Base-by-base conservation (phyloP, 2,888 invertebrate genomes). In the Brassicogethes aeneus region DNA sequence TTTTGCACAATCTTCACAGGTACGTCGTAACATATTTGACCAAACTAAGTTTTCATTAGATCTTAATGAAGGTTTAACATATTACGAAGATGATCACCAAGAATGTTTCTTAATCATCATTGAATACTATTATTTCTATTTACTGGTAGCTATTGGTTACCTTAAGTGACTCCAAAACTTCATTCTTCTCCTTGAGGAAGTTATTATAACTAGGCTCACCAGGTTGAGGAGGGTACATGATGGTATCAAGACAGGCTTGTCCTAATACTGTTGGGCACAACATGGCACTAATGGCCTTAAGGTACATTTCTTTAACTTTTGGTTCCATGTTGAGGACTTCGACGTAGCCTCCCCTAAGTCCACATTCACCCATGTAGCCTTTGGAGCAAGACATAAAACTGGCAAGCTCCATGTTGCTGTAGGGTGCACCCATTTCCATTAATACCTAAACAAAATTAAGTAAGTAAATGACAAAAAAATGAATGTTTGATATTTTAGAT, bases 311-410 rank as follows among this genome's bases (percentile, higher is more conserved):
- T 69, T 83, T 85, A 1, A 87, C 96, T 13, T 74, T 72, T 0
- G 89, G 81, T 47, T 88, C 82, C 66, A 99, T 65, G 67, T 96
- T 95, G 23, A 90, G 65, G 2, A 95, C 77, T 73, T 99, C 99
- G 59, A 82, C 80, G 70, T 95, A 99, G 12, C 96, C 99, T 35
- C 95, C 96, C 45, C 96, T 81, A 52, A 94, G 79, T 38, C 97
- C 97, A 68, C 96, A 97, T 69, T 96, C 96, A 43, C 85, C 90
- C 78, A 86, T 82, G 68, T 82, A 91, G n/a, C 90, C 97, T 76
- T 99, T 99, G 17, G 93, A 94, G 40, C 86, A 82, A 1, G 97
- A 92, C 87, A 96, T 90, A 72, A 94, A 97, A 40, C 94, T 95
- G 10, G 90, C 94, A 59, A 99, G 70, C 70, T 97, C 96, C 74